Conservation (phyloP, 2,888 invertebrate species). For the Lissonota sp. region DNA sequence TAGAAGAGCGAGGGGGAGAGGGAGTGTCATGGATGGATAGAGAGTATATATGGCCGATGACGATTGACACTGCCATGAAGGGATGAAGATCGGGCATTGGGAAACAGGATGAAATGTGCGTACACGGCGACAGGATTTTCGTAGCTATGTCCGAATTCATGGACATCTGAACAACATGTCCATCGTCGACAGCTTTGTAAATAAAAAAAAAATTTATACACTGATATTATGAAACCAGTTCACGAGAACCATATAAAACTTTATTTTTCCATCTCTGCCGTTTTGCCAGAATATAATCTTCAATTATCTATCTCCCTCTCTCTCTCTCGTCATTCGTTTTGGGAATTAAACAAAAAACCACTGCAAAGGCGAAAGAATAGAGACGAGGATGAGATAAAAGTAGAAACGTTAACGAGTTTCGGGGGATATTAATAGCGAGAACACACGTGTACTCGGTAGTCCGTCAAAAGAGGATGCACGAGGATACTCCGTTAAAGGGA, state of each 20-base stretch:
- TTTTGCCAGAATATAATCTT: conserved; percentile 8
- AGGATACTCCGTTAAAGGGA: conserved; percentile 17
- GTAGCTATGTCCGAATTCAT: no score
- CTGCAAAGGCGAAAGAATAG: not conserved
- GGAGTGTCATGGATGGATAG: no score
- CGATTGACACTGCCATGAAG: not conserved
- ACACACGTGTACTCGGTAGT: conserved; percentile 52
- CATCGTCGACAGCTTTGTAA: no score
- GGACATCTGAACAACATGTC: not conserved
- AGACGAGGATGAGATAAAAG: conserved; percentile 23
- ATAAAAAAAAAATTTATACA: no score
- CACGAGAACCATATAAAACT: not conserved
- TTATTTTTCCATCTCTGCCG: conserved; percentile 20
- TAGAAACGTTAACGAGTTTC: conserved; percentile 53
- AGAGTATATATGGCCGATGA: conserved; percentile 1
- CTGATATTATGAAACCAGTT: no score
- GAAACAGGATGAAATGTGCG: not conserved
- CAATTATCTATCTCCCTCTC: not conserved
- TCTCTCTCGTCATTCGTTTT: conserved; percentile 18
- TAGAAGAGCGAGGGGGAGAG: not conserved
- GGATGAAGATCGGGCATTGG: not conserved
- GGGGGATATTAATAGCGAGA: conserved; percentile 18
- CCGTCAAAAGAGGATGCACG: conserved; percentile 39
- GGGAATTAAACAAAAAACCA: not conserved
- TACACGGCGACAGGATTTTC: no score